These are phyloP conservation scores for Calameuta pallipes DNA, from an alignment of 2,888 invertebrate species.

Conservation along the genomic window DNA sequence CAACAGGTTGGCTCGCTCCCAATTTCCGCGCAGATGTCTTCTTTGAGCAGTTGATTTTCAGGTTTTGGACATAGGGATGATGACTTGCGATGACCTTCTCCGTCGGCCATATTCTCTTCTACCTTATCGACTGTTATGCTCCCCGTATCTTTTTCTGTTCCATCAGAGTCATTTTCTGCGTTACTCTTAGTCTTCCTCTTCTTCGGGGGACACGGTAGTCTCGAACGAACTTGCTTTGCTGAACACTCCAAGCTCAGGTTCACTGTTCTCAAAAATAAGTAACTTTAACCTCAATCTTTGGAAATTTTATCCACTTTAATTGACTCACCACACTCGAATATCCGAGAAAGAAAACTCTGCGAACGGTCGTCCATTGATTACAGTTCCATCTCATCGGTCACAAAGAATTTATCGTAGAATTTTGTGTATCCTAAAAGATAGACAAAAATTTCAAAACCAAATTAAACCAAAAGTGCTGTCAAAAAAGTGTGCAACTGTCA, in stretches of 20 bases:
- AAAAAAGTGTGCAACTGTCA: not conserved
- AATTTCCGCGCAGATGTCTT: slow-evolving; percentile 23
- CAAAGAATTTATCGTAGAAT: slow-evolving; percentile 9
- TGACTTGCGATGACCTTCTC: not conserved
- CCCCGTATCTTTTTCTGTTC: not conserved
- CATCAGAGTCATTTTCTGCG: not conserved
- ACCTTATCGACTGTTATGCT: not conserved
- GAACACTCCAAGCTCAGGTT: not conserved
- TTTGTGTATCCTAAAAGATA: not conserved
- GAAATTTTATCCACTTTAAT: not conserved
- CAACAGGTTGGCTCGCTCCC: slow-evolving; percentile 21
- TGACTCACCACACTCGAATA: slow-evolving; percentile 26
- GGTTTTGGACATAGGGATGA: not conserved
- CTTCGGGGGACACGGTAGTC: slow-evolving; percentile 17
- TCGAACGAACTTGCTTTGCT: not conserved
- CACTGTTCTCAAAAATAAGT: not conserved
- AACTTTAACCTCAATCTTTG: not conserved
- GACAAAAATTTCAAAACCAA: not conserved
- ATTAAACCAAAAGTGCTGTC: not conserved
- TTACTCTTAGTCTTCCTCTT: not conserved
- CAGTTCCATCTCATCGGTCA: slow-evolving; percentile 6
- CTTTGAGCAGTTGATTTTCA: slow-evolving; percentile 7
- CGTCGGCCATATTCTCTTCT: not conserved
- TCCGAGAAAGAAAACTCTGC: slow-evolving; percentile 24
- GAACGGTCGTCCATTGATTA: slow-evolving; percentile 17